Percentiles rank a stretch among this genome's conserved stretches.
phyloP scores from a whole-genome alignment of 1,140 invertebrate species.

The Melipona quadrifasciata region DNA sequence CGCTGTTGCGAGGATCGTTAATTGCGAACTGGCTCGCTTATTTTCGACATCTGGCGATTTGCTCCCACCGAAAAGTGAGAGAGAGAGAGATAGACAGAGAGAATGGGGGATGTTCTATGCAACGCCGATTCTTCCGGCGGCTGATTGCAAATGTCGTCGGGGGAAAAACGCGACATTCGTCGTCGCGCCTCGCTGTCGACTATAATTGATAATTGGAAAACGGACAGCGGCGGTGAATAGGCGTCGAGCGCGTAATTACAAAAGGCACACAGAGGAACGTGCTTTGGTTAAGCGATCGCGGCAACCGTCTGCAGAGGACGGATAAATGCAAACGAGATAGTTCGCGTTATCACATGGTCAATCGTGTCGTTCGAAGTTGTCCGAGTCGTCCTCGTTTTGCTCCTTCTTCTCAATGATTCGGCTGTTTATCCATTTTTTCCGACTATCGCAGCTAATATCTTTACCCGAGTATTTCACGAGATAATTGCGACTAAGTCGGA shows the following conservation, averaged over 20 bases:
- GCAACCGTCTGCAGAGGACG: neutral
- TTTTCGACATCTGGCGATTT: slow-evolving; percentile 38
- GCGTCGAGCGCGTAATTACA: slow-evolving; percentile 4
- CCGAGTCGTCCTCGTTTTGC: neutral
- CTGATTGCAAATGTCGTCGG: slow-evolving; percentile 18
- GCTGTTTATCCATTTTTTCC: neutral
- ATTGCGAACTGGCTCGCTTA: slow-evolving; percentile 46
- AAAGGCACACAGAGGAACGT: neutral
- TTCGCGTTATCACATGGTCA: slow-evolving; percentile 5
- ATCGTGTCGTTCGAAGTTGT: slow-evolving; percentile 14
- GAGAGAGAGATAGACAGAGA: neutral
- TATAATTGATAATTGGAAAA: slow-evolving; percentile 45
- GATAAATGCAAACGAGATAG: neutral
- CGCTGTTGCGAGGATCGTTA: slow-evolving; percentile 1
- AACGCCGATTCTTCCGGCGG: neutral
- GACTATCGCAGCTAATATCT: neutral
- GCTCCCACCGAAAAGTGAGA: neutral
- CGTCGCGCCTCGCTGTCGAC: too few relatives aligned
- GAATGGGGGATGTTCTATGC: neutral
- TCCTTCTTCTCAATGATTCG: neutral
- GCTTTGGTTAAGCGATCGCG: slow-evolving; percentile 4
- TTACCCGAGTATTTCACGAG: too few relatives aligned
- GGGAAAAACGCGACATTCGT: neutral
- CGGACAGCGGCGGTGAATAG: neutral
- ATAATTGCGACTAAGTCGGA: too few relatives aligned